Evolutionary conservation across 2,797 vertebrate genomes (phyloP).

Genomic region (Oreonectes daqikongensis): DNA sequence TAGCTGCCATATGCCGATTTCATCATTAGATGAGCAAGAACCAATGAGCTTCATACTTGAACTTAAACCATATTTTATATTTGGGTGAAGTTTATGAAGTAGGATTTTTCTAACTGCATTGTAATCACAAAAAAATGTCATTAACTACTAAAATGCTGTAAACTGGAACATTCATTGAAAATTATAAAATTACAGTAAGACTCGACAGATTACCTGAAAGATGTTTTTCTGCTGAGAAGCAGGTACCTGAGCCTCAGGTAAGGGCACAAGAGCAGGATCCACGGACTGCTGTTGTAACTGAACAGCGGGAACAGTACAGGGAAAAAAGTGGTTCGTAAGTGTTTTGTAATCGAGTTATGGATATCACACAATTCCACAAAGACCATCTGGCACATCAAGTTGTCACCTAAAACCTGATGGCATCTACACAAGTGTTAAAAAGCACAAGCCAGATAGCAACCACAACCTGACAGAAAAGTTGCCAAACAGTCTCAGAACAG

Average conservation of each 20-base stretch:
- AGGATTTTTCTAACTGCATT: too few relatives aligned
- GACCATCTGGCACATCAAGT: neutral
- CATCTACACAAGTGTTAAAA: neutral
- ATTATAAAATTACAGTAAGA: too few relatives aligned
- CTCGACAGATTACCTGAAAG: conserved; percentile 81
- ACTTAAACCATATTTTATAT: too few relatives aligned
- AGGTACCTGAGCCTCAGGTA: conserved; percentile 80
- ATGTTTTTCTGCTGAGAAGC: conserved; percentile 86
- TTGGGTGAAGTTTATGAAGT: too few relatives aligned
- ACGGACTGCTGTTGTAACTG: conserved; percentile 76
- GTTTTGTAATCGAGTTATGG: neutral
- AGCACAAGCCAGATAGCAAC: neutral
- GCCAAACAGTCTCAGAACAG: neutral
- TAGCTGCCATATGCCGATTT: too few relatives aligned
- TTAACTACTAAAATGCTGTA: neutral
- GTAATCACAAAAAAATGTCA: too few relatives aligned
- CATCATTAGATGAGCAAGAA: too few relatives aligned
- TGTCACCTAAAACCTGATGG: neutral
- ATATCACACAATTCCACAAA: neutral
- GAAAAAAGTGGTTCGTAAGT: neutral
- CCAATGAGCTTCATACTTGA: too few relatives aligned
- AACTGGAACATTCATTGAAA: neutral
- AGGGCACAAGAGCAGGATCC: conserved; percentile 81
- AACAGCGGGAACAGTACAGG: conserved; percentile 49
- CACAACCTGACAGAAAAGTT: neutral